Evolutionary conservation across 2,888 invertebrate genomes (phyloP), one percentile per base, ranked within the genome.

Genomic region (Drosophila phalerata): DNA sequence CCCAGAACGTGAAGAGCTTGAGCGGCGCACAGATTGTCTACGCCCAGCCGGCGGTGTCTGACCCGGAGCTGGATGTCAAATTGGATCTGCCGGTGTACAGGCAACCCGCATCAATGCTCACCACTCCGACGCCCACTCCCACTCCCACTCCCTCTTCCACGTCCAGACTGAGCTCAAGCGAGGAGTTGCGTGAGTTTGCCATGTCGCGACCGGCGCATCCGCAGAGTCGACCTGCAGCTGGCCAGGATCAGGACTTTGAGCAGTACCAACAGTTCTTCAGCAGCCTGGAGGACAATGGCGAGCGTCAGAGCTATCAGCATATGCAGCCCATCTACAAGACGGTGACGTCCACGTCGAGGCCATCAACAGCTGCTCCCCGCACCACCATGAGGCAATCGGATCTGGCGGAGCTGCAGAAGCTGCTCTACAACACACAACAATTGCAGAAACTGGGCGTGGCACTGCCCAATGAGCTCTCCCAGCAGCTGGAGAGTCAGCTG

Each of bases 371-470:
- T 6, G 17, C 38, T 6, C 22, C 49, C 11, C 2, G 30, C 6
- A 19, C 15, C 22, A 6, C 30, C 32, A n/a, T n/a, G 25, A 61
- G 70, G 30, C 92, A 94, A 53, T 93, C 93, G 11, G 94, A 95
- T 80, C 91, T 93, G 28, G 90, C 92, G 10, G 93, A 93, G 77
- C 80, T 94, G 9, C 93, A 93, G 49, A 92, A 93, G 79, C 79
- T 94, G 3, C 88, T 94, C 15, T 92, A 92, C 32, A 93, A 94
- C 45, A 93, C 94, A 11, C 88, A 89, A 5, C 90, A 92, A 60
- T 57, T 92, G 9, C 86, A 91, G 56, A 91, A 92, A 57, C 73
- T 92, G 32, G 91, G 90, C 63, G 81, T 91, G 30, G 73, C 85
- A 0, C 34, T 91, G 60, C 91, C 91, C 25, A 85, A 84, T 25